Percentiles rank a stretch among this genome's conserved stretches.
Evolutionary conservation across 2,113 vertebrate species (phyloP).

Genomic region (Chloropsis cyanopogon): DNA sequence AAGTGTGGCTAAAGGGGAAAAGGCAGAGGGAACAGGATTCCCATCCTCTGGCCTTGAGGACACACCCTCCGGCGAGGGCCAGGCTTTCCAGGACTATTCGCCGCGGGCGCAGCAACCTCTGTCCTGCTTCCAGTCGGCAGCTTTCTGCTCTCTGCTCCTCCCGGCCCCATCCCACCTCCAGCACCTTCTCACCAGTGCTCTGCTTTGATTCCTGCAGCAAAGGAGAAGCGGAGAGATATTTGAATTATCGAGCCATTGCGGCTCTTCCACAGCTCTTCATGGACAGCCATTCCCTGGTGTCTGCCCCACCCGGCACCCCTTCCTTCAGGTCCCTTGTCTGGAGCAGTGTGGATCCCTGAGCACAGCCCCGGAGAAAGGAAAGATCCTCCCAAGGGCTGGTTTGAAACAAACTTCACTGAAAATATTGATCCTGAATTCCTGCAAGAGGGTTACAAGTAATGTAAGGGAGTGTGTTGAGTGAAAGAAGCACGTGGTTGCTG

Average conservation of each 20-base stretch:
- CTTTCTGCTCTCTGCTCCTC: not conserved
- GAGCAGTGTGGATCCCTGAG: not conserved
- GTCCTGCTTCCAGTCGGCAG: not conserved
- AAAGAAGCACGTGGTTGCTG: not conserved
- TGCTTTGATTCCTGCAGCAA: not conserved
- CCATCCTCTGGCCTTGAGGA: not conserved
- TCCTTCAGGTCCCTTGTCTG: not conserved
- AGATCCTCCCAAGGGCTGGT: not conserved
- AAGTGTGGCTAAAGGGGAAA: slow-evolving; percentile 32
- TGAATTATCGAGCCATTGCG: rapidly evolving
- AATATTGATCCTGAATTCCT: not conserved
- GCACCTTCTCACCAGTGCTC: not conserved
- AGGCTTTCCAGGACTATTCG: not conserved
- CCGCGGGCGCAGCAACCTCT: not conserved
- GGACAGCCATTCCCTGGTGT: not conserved
- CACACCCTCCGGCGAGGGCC: not conserved
- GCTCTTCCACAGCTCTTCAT: not conserved
- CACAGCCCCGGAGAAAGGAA: not conserved
- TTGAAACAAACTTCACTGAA: not conserved
- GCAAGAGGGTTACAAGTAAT: not conserved
- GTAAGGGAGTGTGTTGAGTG: rapidly evolving
- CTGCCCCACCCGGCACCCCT: rapidly evolving
- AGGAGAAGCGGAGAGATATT: rapidly evolving
- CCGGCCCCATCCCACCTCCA: rapidly evolving
- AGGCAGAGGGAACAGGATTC: not conserved